phyloP scores from a whole-genome alignment of 1,140 invertebrate genomes.

The Aphelenchoides fujianensis region DNA sequence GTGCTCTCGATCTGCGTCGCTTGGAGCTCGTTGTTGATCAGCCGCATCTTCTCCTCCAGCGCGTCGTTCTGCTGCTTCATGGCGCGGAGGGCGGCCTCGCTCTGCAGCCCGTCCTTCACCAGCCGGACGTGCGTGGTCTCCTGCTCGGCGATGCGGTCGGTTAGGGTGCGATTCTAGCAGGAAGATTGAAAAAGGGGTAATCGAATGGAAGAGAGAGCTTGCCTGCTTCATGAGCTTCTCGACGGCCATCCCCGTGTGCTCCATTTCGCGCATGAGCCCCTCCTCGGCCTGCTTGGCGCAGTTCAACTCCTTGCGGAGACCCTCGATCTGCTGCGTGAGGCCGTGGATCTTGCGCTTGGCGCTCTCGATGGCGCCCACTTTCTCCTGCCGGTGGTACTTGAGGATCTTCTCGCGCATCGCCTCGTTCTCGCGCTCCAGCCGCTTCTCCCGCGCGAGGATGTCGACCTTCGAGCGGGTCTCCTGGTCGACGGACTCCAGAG shows the following conservation, averaged over 20 bases:
- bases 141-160: background rate
- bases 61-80: conserved; percentile 31
- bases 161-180: background rate
- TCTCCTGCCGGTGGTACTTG: background rate
- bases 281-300: conserved; percentile 77
- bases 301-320: conserved; percentile 40
- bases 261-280: conserved; percentile 94
- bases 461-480: background rate
- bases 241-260: conserved; percentile 84
- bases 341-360: conserved; percentile 24
- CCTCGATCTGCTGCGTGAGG: conserved; percentile 46
- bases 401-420: background rate
- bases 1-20: conserved; percentile 89
- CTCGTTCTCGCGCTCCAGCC: background rate
- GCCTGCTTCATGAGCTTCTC: conserved; percentile 99
- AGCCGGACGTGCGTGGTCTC: conserved; percentile 2
- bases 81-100: conserved; percentile 6
- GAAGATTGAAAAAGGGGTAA: conserved; percentile 7
- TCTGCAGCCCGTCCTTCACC: conserved; percentile 19
- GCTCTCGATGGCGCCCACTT: background rate
- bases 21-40: conserved; percentile 73
- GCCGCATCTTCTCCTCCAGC: conserved; percentile 31
- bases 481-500: background rate
- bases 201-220: conserved; percentile 72
- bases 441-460: background rate